A percentile compares a stretch with the other conserved stretches of the same genome.
phyloP scores from a whole-genome alignment of 2,113 vertebrate species.

The Myiozetetes cayanensis region DNA sequence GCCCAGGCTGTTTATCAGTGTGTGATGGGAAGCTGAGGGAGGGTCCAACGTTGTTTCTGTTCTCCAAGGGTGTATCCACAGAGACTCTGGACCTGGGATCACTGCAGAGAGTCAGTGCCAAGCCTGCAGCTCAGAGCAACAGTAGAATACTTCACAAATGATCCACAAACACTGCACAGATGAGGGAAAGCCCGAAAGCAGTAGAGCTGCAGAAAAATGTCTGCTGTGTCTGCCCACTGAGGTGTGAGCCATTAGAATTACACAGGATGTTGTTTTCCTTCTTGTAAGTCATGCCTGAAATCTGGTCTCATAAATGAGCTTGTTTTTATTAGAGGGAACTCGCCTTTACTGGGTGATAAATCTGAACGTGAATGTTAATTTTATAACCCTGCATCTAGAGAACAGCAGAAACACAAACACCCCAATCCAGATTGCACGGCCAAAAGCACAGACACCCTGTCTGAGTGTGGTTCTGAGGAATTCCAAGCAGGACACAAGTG shows the following conservation, averaged over 20 bases:
- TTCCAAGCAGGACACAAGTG: not conserved
- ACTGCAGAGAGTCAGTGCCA: fast-evolving
- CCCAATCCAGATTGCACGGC: not conserved
- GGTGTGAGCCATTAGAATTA: slow-evolving; percentile 26
- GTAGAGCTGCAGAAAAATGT: not conserved
- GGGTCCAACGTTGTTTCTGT: not conserved
- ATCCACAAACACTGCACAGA: not conserved
- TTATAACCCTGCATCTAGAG: slow-evolving; percentile 40
- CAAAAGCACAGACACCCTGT: not conserved
- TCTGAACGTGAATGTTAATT: slow-evolving; percentile 47
- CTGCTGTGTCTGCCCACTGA: not conserved
- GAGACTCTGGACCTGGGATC: not conserved
- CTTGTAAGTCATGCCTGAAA: slow-evolving; percentile 48
- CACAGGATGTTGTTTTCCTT: slow-evolving; percentile 11
- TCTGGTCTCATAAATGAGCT: slow-evolving; percentile 32
- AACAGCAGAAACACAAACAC: slow-evolving; percentile 2
- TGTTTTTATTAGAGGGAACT: slow-evolving; percentile 48
- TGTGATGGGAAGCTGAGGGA: not conserved
- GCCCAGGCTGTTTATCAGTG: not conserved
- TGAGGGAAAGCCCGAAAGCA: not conserved
- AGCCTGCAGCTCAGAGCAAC: not conserved
- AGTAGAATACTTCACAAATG: not conserved
- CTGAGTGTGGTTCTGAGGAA: not conserved
- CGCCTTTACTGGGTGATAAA: slow-evolving; percentile 24
- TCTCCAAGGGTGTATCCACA: fast-evolving